phyloP scores from a whole-genome alignment of 2,797 vertebrate species.

The Macropus fuliginosus region DNA sequence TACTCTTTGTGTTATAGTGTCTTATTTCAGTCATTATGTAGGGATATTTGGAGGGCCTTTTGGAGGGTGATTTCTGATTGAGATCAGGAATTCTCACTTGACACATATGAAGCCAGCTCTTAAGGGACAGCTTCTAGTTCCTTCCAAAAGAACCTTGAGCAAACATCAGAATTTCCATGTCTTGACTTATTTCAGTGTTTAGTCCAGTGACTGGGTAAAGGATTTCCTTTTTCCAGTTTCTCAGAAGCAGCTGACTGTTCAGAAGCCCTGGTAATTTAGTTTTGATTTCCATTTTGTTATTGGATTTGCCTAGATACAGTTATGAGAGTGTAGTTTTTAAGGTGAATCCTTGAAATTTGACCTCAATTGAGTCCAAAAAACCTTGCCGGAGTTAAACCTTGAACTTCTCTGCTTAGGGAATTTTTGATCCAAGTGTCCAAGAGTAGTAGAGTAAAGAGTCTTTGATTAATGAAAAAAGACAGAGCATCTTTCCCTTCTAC shows the following conservation, averaged over 20 bases:
- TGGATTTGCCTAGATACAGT: neutral
- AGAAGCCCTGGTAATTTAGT: neutral
- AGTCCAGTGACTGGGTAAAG: neutral
- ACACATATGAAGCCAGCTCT: neutral
- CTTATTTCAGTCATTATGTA: neutral
- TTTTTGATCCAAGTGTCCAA: neutral
- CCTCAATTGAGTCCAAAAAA: too few relatives aligned
- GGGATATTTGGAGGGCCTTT: neutral
- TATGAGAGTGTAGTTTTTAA: neutral
- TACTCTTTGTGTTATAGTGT: neutral
- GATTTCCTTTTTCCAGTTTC: conserved; percentile 31
- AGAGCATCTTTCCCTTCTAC: neutral
- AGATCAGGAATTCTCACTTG: conserved; percentile 11
- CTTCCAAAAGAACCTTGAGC: conserved; percentile 40
- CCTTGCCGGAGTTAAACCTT: neutral
- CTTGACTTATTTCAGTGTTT: conserved; percentile 23
- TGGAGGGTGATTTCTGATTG: neutral
- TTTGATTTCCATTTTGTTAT: neutral
- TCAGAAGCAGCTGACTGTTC: conserved; percentile 6
- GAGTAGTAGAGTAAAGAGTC: too few relatives aligned
- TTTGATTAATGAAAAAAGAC: neutral
- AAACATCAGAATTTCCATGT: neutral
- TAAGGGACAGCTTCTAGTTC: neutral
- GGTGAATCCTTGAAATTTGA: neutral
- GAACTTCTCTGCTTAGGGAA: neutral